Evolutionary conservation across 1,140 invertebrate genomes (phyloP).

Genomic region (Pemphigus obesinymphae): DNA sequence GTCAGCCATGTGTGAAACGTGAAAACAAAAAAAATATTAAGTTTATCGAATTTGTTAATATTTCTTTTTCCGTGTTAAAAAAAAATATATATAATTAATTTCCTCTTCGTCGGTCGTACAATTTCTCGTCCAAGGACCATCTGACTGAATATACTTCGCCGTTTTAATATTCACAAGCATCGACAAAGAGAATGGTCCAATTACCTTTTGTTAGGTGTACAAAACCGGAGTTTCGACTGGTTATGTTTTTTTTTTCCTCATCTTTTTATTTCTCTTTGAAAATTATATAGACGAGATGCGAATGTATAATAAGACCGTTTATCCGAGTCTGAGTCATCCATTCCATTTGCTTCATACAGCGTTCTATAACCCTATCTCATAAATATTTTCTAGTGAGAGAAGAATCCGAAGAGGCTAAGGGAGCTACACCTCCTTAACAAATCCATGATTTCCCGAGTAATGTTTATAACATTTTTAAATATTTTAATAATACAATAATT

Average conservation of each 20-base stretch:
- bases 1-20: background rate
- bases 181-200: constrained; percentile 31
- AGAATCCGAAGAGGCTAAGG: no score
- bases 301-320: constrained; percentile 37
- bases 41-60: background rate
- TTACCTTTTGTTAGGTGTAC: constrained; percentile 34
- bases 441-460: no score
- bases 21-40: constrained; percentile 6
- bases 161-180: constrained; percentile 34
- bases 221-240: constrained; percentile 6
- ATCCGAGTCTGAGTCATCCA: background rate
- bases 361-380: background rate
- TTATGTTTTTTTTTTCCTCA: background rate
- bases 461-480: no score
- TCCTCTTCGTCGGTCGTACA: background rate
- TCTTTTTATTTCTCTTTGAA: constrained; percentile 25
- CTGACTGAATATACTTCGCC: background rate
- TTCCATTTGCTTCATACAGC: background rate
- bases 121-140: background rate
- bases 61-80: background rate
- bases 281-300: constrained; percentile 27
- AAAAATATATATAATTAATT: constrained; percentile 26
- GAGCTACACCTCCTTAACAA: no score
- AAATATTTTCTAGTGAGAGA: no score
- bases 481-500: no score